Evolutionary conservation across 2,797 vertebrate species (phyloP), one percentile per base, ranked within the genome.

Genomic region (Macroramphosus scolopax): DNA sequence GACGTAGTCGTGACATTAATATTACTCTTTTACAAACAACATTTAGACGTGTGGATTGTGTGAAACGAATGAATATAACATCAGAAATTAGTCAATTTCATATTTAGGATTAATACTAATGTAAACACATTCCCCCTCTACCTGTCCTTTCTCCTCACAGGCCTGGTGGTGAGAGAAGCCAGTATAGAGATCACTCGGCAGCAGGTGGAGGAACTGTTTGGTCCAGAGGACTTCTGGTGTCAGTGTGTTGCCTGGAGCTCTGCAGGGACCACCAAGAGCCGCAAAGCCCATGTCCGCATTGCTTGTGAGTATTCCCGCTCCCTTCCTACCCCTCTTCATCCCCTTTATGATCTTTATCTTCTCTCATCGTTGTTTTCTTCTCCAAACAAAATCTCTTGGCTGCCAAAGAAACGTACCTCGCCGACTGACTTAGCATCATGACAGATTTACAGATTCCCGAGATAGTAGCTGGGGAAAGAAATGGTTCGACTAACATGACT

Each of bases 171-270:
- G 46, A 89, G 96, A 22, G 96, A 98, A 83, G 96, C 97, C 24
- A 97, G 95, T 82, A 99, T 98, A 13, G 96, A 99, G 89, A 95
- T 99, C 75, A 95, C 95, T 0, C 90, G 96, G n/a, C 96, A 99
- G 86, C 96, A 99, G 69, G 96, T 99, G 15, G 96, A 99, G 82
- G 96, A 99, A 66, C 89, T 98, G 31, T 99, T 98, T 0, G 95
- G 96, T 7, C 93, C 94, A 0, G 96, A 98, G 81, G 96, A 99
- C 80, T 99, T 96, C 85, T 99, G 96, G 96, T 99, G 96, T 82
- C 96, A 99, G 84, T 99, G 96, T 39, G 96, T 99, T 28, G 96
- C 96, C 75, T 99, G 96, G 96, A 98, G 96, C 84, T 98, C 96
- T 0, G 94, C 96, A 0, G 96, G 96, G 59, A 98, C 96, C 73